A percentile compares a stretch with the other conserved stretches of the same genome.
Evolutionary conservation across 2,888 invertebrate species (phyloP).

Genomic region (Drosophila aldrichi): DNA sequence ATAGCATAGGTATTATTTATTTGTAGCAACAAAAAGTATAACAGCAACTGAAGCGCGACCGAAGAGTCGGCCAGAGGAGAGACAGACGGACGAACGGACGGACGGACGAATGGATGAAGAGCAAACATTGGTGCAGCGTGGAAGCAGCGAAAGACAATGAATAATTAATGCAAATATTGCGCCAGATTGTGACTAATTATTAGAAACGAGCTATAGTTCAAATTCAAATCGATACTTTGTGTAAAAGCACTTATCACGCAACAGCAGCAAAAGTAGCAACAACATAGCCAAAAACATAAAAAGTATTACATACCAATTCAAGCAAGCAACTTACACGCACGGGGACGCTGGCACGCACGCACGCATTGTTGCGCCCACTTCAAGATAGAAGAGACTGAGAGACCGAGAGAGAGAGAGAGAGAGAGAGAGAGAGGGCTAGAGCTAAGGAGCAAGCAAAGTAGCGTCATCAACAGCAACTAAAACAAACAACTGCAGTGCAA

Average conservation of each 20-base stretch:
- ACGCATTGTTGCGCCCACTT: conserved; percentile 40
- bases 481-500: conserved; percentile 23
- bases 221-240: conserved; percentile 48
- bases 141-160: conserved; percentile 45
- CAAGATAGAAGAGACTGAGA: conserved; percentile 19
- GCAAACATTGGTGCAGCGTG: conserved; percentile 47
- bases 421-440: conserved; percentile 5
- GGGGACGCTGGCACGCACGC: conserved; percentile 28
- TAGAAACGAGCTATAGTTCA: conserved; percentile 21
- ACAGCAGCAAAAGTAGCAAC: conserved; percentile 15
- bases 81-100: conserved; percentile 23
- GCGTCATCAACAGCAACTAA: conserved; percentile 13
- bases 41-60: conserved; percentile 66
- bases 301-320: conserved; percentile 49
- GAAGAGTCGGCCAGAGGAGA: conserved; percentile 25
- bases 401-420: conserved; percentile 9
- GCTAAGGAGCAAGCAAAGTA: conserved; percentile 13
- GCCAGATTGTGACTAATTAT: conserved; percentile 19
- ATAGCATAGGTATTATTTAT: conserved; percentile 25
- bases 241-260: conserved; percentile 48
- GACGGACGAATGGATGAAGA: conserved; percentile 17
- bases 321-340: conserved; percentile 10
- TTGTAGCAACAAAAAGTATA: conserved; percentile 14
- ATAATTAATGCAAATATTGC: conserved; percentile 38
- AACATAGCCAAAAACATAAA: conserved; percentile 12